A percentile compares a stretch with the other conserved stretches of the same genome.
Evolutionary conservation across 2,113 vertebrate genomes (phyloP).

Genomic region (Aplodontia rufa): DNA sequence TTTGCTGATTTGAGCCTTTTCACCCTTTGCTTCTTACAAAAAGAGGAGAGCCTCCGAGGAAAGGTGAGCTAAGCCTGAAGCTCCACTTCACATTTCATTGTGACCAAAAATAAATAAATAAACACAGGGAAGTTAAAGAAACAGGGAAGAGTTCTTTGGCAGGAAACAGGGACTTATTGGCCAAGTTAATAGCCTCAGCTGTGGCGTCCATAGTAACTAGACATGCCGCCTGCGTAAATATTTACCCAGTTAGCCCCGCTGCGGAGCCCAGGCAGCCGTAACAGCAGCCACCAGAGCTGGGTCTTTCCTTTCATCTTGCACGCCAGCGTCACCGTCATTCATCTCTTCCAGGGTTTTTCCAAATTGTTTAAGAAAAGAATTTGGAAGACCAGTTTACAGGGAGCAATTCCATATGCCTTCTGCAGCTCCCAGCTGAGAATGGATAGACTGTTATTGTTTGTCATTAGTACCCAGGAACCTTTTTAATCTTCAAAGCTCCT

Average conservation of each 20-base stretch:
- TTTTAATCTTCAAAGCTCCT: slow-evolving; percentile 72
- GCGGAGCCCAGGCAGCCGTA: not conserved
- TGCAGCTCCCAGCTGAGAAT: not conserved
- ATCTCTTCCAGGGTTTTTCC: not conserved
- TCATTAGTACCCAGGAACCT: slow-evolving; percentile 55
- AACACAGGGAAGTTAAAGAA: not conserved
- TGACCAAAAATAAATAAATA: not conserved
- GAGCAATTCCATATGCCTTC: accelerated
- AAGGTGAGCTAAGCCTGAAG: not conserved
- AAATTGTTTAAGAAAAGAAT: not conserved
- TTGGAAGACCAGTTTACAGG: accelerated
- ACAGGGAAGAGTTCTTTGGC: not conserved
- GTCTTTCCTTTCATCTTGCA: not conserved
- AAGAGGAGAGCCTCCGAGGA: not conserved
- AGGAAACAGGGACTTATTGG: not conserved
- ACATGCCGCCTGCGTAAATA: not conserved
- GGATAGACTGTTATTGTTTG: not conserved
- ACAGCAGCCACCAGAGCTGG: accelerated
- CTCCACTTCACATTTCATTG: not conserved
- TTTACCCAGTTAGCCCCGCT: not conserved
- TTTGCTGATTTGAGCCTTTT: not conserved
- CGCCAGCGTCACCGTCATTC: accelerated
- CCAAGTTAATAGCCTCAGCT: not conserved
- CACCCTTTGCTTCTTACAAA: not conserved
- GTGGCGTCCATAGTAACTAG: slow-evolving; percentile 5